Percentiles rank a stretch among this genome's conserved stretches.
These are phyloP conservation scores for Scaptomyza caliginosa DNA, from an alignment of 2,888 invertebrate genomes.

Conservation along the genomic window DNA sequence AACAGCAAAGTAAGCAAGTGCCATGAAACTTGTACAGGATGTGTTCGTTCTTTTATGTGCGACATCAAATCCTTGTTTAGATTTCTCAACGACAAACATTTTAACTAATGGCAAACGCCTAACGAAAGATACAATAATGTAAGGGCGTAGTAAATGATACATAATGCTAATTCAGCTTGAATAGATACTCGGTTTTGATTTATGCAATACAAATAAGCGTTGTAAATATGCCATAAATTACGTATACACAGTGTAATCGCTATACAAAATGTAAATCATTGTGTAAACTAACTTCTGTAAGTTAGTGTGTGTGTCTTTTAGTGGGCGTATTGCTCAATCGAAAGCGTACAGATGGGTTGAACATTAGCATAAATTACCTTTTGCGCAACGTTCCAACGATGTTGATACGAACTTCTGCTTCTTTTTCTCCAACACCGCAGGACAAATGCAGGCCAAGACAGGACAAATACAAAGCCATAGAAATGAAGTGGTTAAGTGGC, in stretches of 20 bases:
- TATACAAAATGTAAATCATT: slow-evolving; percentile 73
- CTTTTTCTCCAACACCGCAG: slow-evolving; percentile 8
- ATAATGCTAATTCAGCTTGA: slow-evolving; percentile 51
- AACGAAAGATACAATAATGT: background rate
- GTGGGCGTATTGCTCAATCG: slow-evolving; percentile 4
- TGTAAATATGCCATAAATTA: slow-evolving; percentile 74
- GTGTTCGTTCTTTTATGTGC: slow-evolving; percentile 52
- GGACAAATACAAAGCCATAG: slow-evolving; percentile 60
- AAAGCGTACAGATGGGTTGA: slow-evolving; percentile 47
- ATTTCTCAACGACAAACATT: slow-evolving; percentile 41
- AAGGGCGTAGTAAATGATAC: slow-evolving; percentile 28
- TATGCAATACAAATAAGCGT: slow-evolving; percentile 56
- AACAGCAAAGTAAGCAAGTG: slow-evolving; percentile 23
- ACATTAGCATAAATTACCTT: slow-evolving; percentile 80
- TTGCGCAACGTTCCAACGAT: slow-evolving; percentile 59
- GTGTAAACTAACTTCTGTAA: slow-evolving; percentile 59
- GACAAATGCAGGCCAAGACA: slow-evolving; percentile 46
- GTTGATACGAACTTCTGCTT: slow-evolving; percentile 20
- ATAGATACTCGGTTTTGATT: slow-evolving; percentile 44
- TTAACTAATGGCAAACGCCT: slow-evolving; percentile 20
- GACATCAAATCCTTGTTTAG: slow-evolving; percentile 52
- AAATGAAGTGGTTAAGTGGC: slow-evolving; percentile 76
- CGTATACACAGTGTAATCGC: slow-evolving; percentile 47
- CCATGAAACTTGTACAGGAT: slow-evolving; percentile 43
- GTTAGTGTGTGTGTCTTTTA: background rate